Base-by-base conservation (phyloP, 2,113 vertebrate species). In the Puffinus mauretanicus region DNA sequence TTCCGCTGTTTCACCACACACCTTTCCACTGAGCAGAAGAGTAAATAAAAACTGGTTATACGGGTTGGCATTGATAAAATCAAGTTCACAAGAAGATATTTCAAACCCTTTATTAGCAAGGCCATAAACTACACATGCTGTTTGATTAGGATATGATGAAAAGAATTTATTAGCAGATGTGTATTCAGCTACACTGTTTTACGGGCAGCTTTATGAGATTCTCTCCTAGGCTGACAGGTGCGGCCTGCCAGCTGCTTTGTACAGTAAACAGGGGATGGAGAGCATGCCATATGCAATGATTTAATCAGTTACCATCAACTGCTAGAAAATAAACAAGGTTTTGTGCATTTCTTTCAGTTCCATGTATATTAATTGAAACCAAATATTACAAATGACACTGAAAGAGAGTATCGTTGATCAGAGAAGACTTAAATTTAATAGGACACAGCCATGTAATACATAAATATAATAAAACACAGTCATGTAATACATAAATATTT, bases 81-180 rank as follows among this genome's bases (percentile, higher is more conserved):
- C 96, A 95, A 82, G 84, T 72, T 93, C 97, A 95, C 94, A 69
- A 94, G 82, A 78, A 96, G 94, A 96, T 83, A 95, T 82, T 91
- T 94, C 88, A 95, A 93, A 93, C 69, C 73, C 71, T 97, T 98
- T 95, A 88, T 96, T 96, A 96, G 88, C 30, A 88, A 57, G 71
- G 61, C 91, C 90, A 79, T 97, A 97, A 97, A 96, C 66, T 92
- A 82, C 94, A 95, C 94, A 96, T 94, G 95, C 80, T 91, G 93
- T 97, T 98, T 97, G 97, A 98, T 98, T 98, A 97, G 96, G 91
- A 97, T 97, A 97, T 92, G 98, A 97, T 98, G 97, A 98, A 98
- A 98, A 95, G 91, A 95, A 97, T 98, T 98, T 97, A 97, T 98
- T 97, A 96, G 95, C 96, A 96, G 97, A 97, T 95, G 96, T 96